Evolutionary conservation across 1,140 invertebrate genomes (phyloP), one percentile per base, ranked within the genome.

Genomic region (Cephus cinctus): DNA sequence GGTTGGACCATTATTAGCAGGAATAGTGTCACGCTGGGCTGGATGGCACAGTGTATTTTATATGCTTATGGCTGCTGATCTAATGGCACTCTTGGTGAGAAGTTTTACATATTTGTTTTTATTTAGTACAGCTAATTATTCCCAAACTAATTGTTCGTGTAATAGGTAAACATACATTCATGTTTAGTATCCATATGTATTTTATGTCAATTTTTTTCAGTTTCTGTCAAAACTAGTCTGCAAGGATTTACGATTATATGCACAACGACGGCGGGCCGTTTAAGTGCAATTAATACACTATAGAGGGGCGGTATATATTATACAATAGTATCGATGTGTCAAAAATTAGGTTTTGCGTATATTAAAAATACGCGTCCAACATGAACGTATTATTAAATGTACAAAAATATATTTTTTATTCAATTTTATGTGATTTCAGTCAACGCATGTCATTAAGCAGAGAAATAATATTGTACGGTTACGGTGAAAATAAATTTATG

Each of bases 41-140:
- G 86, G 86, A 9, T 97, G 94, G 94, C 77, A 88, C 25, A 82
- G 88, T 69, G 94, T 97, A 2, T 97, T 97, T 77, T 87, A 90
- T 57, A 94, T 97, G 89, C 81, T 98, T 2, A 96, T 97, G 72
- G 62, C 76, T 2, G 85, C 94, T 5, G 86, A 94, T 75, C 65
- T 93, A 4, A 60, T 90, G 21, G 92, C 94, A 3, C 75, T 96
- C 35, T 34, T 93, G 52, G 78, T 92, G 60, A 60, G 61, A 52
- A 21, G 2, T 3, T 32, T 27, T 43, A 34, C 6, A 46, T 22
- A 9, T 11, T 42, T 23, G 5, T 32, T 52, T 34, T 43, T 51
- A 31, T 30, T 40, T 5, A 34, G 27, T 43, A 31, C 27, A 32
- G 22, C 3, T 9, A 48, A 32, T 12, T 32, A 27, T 16, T 16